Percentiles rank a stretch among this genome's conserved stretches.
Conservation (phyloP, 2,113 vertebrate species). For the Periophthalmus modestus region DNA sequence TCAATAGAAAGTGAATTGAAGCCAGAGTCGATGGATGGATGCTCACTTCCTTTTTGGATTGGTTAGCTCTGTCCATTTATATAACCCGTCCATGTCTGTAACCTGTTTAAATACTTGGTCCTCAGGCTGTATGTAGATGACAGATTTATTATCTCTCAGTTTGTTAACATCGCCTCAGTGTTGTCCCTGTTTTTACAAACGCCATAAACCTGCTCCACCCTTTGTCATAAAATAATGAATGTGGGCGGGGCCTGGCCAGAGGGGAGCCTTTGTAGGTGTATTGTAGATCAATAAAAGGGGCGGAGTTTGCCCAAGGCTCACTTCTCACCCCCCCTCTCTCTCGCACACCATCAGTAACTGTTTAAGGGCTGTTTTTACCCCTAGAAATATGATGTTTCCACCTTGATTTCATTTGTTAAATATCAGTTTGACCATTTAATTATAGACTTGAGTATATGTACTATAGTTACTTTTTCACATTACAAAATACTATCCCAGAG, state of each 20-base stretch:
- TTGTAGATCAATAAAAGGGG: conserved; percentile 5
- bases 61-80: too few species aligned
- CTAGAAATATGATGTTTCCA: background rate
- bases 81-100: too few species aligned
- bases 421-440: background rate
- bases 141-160: background rate
- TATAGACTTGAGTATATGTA: background rate
- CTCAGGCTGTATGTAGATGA: background rate
- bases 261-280: background rate
- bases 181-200: background rate
- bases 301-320: background rate
- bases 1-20: too few species aligned
- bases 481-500: too few species aligned
- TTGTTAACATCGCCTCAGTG: background rate
- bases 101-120: background rate
- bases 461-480: too few species aligned
- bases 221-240: background rate
- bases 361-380: background rate
- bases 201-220: background rate
- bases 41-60: too few species aligned
- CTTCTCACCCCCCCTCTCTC: background rate
- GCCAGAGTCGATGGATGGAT: too few species aligned
- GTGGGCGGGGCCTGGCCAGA: background rate
- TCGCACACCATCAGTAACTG: background rate
- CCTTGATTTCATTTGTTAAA: background rate